These are phyloP conservation scores for Pachycephus smyrnensis DNA, from an alignment of 2,888 invertebrate genomes.

Conservation along the genomic window DNA sequence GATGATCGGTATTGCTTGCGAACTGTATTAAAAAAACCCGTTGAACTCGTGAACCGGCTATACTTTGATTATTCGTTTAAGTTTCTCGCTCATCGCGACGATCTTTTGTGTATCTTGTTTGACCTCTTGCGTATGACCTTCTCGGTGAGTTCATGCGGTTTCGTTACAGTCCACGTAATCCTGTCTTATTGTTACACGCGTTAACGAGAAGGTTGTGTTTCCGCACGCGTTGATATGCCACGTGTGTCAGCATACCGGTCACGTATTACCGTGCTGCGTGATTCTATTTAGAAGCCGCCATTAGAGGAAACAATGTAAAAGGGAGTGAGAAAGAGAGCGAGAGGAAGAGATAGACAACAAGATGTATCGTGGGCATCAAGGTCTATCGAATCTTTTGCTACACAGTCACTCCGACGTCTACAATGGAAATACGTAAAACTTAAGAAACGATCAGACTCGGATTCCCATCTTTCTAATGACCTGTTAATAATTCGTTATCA, in stretches of 20 bases:
- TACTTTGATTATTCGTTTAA: too few relatives aligned
- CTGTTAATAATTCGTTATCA: not conserved
- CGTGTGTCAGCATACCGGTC: not conserved
- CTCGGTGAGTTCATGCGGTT: not conserved
- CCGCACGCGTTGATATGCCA: not conserved
- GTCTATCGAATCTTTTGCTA: not conserved
- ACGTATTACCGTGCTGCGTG: not conserved
- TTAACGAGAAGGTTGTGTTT: not conserved
- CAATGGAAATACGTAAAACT: not conserved
- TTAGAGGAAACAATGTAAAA: not conserved
- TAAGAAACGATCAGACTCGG: not conserved
- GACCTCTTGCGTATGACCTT: not conserved
- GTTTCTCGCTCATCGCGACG: not conserved
- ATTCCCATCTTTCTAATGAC: not conserved
- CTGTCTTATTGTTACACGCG: not conserved
- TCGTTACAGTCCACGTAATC: not conserved
- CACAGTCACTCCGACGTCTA: not conserved
- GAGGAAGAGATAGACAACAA: not conserved
- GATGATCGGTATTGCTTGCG: not conserved
- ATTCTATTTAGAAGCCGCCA: not conserved
- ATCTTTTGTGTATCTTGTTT: not conserved
- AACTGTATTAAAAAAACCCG: not conserved
- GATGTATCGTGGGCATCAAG: not conserved
- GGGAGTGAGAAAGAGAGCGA: not conserved
- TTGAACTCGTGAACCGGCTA: too few relatives aligned